Base-by-base conservation (phyloP, 2,888 invertebrate species). In the Nasonovia ribisnigri region DNA sequence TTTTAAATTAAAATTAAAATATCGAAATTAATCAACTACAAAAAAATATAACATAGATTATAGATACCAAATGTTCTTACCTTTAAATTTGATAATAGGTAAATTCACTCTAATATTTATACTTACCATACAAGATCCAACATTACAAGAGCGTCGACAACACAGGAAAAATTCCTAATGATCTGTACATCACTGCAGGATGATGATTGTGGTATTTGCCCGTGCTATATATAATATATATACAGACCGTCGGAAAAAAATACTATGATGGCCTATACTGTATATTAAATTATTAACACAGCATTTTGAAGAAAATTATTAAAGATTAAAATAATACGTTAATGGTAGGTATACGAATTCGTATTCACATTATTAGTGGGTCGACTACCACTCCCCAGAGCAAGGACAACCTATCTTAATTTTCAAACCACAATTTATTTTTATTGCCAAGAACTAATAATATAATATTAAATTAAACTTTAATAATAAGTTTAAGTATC, bases 351-450 rank as follows among this genome's bases (percentile, higher is more conserved):
- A 67, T 67, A n/a, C 16, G 5, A 67, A 67, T 29, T n/a, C 29
- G 29, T 60, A 60, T 60, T n/a, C n/a, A 67, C n/a, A 67, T n/a
- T 67, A 67, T 67, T 67, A 67, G 67, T 67, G n/a, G 16, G n/a
- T n/a, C 16, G 67, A 67, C 67, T 60, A 90, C 60, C 89, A 43
- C 89, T 89, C 89, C 89, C 60, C 20, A 60, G 6, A 60, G 16
- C 60, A 90, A 90, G 57, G 57, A 88, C 42, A 42, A 88, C 54
- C 42, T 57, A 57, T 67, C 16, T 29, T 90, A 43, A 60, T 90
- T 46, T 90, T 67, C 89, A 46, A 67, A 60, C 2, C 20, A 20
- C 29, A 90, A 46, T 90, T 43, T 43, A 90, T 46, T 60, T 90
- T 60, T 60, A 89, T 8, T 90, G 20, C 16, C 10, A 20, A n/a